Conservation (phyloP, 2,113 vertebrate genomes). For the Spheniscus mendiculus region DNA sequence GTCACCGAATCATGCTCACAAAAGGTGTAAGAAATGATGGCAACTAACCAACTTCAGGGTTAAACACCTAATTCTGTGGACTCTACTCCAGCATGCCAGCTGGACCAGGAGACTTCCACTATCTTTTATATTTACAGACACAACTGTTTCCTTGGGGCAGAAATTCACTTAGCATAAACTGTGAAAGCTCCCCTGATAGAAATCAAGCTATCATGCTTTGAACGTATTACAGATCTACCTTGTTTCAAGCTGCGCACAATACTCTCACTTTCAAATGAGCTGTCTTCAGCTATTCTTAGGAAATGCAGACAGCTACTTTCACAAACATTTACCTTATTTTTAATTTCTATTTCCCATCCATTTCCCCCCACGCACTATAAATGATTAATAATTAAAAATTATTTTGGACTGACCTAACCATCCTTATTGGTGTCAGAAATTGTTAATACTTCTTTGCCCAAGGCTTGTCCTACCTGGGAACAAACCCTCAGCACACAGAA, state of each 20-base stretch:
- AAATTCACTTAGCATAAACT: not conserved
- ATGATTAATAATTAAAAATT: not conserved
- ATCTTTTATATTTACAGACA: not conserved
- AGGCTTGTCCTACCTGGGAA: not conserved
- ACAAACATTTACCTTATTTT: not conserved
- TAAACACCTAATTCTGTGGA: not conserved
- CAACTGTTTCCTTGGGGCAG: not conserved
- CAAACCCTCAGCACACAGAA: not conserved
- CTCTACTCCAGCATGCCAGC: not conserved
- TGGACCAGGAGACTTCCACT: not conserved
- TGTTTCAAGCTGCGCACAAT: not conserved
- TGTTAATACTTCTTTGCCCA: not conserved
- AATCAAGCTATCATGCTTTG: not conserved
- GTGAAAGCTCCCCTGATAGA: not conserved
- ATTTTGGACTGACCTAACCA: not conserved
- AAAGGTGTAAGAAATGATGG: not conserved
- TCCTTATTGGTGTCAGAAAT: not conserved
- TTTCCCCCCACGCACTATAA: not conserved
- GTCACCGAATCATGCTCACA: not conserved
- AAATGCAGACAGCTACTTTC: not conserved
- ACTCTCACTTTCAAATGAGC: not conserved
- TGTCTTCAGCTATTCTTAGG: not conserved
- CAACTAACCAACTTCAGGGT: not conserved
- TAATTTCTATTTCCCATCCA: not conserved
- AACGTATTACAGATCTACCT: not conserved